Evolutionary conservation across 2,113 vertebrate species (phyloP), one percentile per base, ranked within the genome.

Genomic region (Dasyornis broadbenti): DNA sequence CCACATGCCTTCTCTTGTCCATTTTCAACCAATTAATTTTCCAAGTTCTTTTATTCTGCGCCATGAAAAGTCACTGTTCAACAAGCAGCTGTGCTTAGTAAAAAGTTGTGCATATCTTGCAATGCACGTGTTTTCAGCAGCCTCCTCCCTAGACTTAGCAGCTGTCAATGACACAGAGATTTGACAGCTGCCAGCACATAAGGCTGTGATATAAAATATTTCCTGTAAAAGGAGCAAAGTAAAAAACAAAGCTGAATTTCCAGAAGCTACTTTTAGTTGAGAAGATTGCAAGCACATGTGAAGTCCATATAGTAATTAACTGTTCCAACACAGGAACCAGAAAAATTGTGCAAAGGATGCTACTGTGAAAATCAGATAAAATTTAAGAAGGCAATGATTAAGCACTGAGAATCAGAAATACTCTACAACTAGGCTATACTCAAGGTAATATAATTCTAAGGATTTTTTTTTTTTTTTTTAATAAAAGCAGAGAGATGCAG

Each of bases 251-350:
- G 47, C 44, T 3, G 1, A 86, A 84, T 75, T 91, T 78, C 76
- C 80, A 71, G 80, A 71, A 79, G 78, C 85, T 92, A 54, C 64
- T 91, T 94, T 92, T 78, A 89, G 82, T 77, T 83, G 42, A 88
- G 57, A 69, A 63, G 45, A n/a, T 69, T 83, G 54, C 59, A 86
- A 80, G 72, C 4, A n/a, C 44, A 60, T 64, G 47, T 14, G 31
- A 75, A 94, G 60, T 56, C 83, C 47, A n/a, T 82, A 68, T 5
- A 82, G 60, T 40, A 88, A 86, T 59, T 86, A 86, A 75, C 42
- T 89, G 64, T 76, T 92, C 65, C 77, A 92, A 60, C 22, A 49
- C 9, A 52, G 60, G 40, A 86, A 75, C 15, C 31, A 89, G 56
- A 93, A 86, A 33, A 71, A 71, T 26, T 79, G 56, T 39, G 52